Conservation (phyloP, 2,797 vertebrate genomes). For the Tokudaia muenninki region DNA sequence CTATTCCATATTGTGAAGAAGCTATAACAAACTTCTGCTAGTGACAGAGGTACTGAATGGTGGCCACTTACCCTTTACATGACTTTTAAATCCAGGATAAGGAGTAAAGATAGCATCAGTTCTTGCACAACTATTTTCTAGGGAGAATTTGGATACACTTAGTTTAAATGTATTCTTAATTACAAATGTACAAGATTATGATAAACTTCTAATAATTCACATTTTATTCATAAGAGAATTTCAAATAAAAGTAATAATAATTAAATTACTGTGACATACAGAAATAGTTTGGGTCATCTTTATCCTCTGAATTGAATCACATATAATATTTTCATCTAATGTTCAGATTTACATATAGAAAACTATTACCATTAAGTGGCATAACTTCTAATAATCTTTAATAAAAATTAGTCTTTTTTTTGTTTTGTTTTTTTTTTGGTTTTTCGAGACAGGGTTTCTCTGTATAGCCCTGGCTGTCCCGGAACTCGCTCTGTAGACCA, state of each 20-base stretch:
- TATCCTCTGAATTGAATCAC: slow-evolving; percentile 39
- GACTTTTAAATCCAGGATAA: slow-evolving; percentile 99
- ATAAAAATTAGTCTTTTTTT: slow-evolving; percentile 18
- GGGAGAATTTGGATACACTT: slow-evolving; percentile 75
- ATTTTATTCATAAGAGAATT: slow-evolving; percentile 55
- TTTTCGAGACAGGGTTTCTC: too few relatives aligned
- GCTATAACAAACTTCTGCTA: slow-evolving; percentile 20
- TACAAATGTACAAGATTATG: slow-evolving; percentile 57
- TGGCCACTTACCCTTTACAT: slow-evolving; percentile 94
- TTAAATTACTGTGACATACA: slow-evolving; percentile 41
- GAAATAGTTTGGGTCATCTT: slow-evolving; percentile 21
- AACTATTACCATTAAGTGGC: slow-evolving; percentile 36
- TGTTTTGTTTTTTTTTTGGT: too few relatives aligned
- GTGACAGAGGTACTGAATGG: not conserved
- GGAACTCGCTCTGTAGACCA: too few relatives aligned
- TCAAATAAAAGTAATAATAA: slow-evolving; percentile 45
- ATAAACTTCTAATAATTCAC: slow-evolving; percentile 53
- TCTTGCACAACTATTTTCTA: slow-evolving; percentile 99
- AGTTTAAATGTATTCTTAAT: slow-evolving; percentile 61
- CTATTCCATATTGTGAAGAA: slow-evolving; percentile 39
- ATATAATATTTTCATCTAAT: slow-evolving; percentile 56
- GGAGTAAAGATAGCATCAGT: slow-evolving; percentile 98
- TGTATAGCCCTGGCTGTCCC: too few relatives aligned
- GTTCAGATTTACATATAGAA: slow-evolving; percentile 58
- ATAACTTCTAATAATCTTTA: slow-evolving; percentile 60